phyloP scores from a whole-genome alignment of 2,113 vertebrate genomes.

The Tapirus terrestris region DNA sequence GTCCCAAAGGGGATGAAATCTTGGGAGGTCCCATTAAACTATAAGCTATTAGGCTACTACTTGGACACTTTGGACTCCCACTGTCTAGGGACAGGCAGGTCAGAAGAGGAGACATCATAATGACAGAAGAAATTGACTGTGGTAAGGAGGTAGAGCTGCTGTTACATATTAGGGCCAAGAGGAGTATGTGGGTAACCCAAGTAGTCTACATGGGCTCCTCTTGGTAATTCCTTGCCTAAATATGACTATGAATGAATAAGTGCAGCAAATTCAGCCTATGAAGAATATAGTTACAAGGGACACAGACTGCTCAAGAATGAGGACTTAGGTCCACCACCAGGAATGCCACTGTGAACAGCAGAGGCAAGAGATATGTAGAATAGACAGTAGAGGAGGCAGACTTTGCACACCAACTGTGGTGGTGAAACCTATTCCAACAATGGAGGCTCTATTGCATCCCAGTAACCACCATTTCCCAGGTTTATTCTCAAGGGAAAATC shows the following conservation, averaged over 20 bases:
- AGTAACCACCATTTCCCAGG: neutral
- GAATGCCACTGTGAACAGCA: neutral
- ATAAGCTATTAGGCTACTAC: neutral
- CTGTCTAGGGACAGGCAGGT: neutral
- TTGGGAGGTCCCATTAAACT: neutral
- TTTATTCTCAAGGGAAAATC: neutral
- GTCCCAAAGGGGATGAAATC: neutral
- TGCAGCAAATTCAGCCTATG: neutral
- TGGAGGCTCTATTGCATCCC: neutral
- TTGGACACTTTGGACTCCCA: neutral
- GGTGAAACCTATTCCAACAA: neutral
- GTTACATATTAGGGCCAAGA: neutral
- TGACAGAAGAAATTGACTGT: too few relatives aligned
- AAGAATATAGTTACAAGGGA: neutral
- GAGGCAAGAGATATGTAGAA: neutral
- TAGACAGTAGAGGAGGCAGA: neutral
- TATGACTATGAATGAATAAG: neutral
- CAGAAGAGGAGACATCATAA: neutral
- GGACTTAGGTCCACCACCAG: neutral
- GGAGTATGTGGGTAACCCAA: neutral
- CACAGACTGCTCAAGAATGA: neutral
- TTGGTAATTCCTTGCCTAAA: neutral
- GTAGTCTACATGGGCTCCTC: too few relatives aligned
- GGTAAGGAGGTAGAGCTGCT: neutral
- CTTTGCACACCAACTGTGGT: neutral